Conservation (phyloP, 2,888 invertebrate species). For the Gandaritis pyraliata region DNA sequence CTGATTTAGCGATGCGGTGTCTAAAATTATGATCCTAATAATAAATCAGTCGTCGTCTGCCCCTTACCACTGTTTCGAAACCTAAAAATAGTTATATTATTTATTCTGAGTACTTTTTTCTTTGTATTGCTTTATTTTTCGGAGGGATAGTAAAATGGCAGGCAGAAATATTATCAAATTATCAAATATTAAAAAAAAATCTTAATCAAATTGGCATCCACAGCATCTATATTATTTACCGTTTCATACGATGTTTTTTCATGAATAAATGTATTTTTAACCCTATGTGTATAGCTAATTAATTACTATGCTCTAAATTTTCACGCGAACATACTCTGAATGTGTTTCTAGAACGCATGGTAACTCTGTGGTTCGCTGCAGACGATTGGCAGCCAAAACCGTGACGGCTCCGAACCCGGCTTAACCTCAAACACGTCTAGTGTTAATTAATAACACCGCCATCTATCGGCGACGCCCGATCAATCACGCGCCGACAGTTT, state of each 20-base stretch:
- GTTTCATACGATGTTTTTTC: too few species aligned
- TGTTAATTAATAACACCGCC: slow-evolving; percentile 75
- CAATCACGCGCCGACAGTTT: slow-evolving; percentile 66
- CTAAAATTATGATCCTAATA: slow-evolving; percentile 66
- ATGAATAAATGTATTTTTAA: neutral
- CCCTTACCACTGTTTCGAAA: slow-evolving; percentile 47
- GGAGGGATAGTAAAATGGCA: too few species aligned
- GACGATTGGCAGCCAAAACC: slow-evolving; percentile 62
- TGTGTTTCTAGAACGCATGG: slow-evolving; percentile 43
- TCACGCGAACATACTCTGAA: neutral
- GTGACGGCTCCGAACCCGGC: slow-evolving; percentile 50
- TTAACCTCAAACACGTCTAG: slow-evolving; percentile 48
- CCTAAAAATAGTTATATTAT: too few species aligned
- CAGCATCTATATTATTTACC: too few species aligned
- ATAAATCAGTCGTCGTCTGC: slow-evolving; percentile 59
- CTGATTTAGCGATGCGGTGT: slow-evolving; percentile 60
- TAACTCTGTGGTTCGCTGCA: slow-evolving; percentile 51
- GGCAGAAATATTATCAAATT: too few species aligned
- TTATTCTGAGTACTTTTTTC: too few species aligned
- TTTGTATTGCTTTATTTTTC: too few species aligned
- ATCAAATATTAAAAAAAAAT: too few species aligned
- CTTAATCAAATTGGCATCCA: too few species aligned
- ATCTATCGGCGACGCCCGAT: slow-evolving; percentile 77
- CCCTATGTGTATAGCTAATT: neutral
- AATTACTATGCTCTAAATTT: neutral